These are phyloP conservation scores for Abrostola triplasia DNA, from an alignment of 2,888 invertebrate genomes.

Conservation along the genomic window DNA sequence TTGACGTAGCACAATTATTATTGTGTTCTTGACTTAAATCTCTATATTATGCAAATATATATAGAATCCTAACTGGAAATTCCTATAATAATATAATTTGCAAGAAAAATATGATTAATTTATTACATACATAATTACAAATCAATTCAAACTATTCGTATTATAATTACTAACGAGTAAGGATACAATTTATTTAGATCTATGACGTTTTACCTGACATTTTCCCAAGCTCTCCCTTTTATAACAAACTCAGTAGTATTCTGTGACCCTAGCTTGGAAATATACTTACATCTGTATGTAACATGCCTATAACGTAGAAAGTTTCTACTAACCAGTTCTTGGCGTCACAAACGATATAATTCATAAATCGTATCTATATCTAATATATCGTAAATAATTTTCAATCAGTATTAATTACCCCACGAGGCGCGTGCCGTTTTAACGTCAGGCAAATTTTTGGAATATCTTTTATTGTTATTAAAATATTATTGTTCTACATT, in stretches of 20 bases:
- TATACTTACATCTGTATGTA: background rate
- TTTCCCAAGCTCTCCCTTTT: background rate
- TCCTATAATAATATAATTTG: too few relatives aligned
- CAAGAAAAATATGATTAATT: too few relatives aligned
- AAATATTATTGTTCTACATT: conserved; percentile 2
- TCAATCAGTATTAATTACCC: conserved; percentile 15
- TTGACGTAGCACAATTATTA: too few relatives aligned
- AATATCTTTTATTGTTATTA: background rate
- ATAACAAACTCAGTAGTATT: background rate
- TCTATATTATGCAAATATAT: too few relatives aligned
- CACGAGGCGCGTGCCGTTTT: too few relatives aligned
- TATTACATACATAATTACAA: too few relatives aligned
- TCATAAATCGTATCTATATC: too few relatives aligned
- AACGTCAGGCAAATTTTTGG: background rate
- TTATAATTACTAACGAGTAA: too few relatives aligned
- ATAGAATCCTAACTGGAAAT: too few relatives aligned
- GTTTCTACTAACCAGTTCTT: conserved; percentile 26
- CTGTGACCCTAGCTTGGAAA: background rate
- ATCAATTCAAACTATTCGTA: too few relatives aligned
- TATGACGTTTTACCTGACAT: background rate
- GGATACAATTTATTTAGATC: too few relatives aligned
- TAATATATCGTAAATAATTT: conserved; percentile 18
- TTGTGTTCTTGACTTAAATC: too few relatives aligned
- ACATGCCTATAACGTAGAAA: conserved; percentile 32
- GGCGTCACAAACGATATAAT: conserved; percentile 25